Evolutionary conservation across 2,888 invertebrate species (phyloP).

Genomic region (Empis stercorea): DNA sequence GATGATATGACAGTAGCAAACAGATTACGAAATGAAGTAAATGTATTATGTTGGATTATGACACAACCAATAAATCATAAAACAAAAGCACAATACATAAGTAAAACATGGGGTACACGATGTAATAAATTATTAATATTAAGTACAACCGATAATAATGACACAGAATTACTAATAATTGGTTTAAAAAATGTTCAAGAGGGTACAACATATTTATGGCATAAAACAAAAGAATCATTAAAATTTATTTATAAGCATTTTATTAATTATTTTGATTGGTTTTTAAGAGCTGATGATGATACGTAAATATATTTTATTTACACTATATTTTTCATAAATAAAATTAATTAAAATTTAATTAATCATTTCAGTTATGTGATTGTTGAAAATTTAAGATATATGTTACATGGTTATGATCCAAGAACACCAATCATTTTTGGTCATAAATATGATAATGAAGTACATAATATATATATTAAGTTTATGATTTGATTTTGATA

Average conservation of each 20-base stretch:
- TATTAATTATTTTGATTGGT: constrained; percentile 78
- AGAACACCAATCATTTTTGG: constrained; percentile 71
- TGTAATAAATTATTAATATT: constrained; percentile 77
- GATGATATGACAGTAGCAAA: background rate
- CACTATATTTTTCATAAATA: no score
- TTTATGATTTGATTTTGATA: no score
- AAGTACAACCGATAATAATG: constrained; percentile 59
- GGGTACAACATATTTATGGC: constrained; percentile 80
- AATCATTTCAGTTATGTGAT: constrained; percentile 85
- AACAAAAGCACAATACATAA: constrained; percentile 79
- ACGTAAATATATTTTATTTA: constrained; percentile 56
- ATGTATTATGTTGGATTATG: constrained; percentile 89
- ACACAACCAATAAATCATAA: constrained; percentile 78
- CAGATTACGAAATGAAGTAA: constrained; percentile 53
- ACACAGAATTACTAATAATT: constrained; percentile 61
- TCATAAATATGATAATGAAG: constrained; percentile 56
- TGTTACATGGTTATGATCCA: constrained; percentile 58
- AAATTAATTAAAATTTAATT: no score
- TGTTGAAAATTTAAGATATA: constrained; percentile 79
- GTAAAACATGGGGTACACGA: constrained; percentile 83
- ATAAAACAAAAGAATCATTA: constrained; percentile 85
- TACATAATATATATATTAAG: no score
- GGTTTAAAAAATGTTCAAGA: constrained; percentile 69
- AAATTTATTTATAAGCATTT: constrained; percentile 70
- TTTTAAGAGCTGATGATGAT: constrained; percentile 92